phyloP scores from a whole-genome alignment of 2,888 invertebrate genomes.

The Zootermopsis nevadensis region DNA sequence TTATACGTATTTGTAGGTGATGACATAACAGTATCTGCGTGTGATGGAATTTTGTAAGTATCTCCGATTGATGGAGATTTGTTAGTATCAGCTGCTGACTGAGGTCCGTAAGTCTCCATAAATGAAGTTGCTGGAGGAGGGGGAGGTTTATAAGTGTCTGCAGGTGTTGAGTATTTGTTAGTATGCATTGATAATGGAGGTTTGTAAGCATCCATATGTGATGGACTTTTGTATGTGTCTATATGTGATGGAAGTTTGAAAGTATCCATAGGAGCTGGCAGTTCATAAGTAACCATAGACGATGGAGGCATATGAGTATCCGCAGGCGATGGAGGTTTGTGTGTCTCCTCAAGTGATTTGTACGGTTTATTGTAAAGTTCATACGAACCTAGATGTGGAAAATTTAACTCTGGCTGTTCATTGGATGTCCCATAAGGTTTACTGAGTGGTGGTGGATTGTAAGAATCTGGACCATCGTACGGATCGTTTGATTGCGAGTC shows the following conservation, averaged over 20 bases:
- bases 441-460: not conserved
- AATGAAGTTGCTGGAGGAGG: not conserved
- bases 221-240: not conserved
- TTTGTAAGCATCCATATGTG: not conserved
- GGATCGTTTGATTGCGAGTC: not conserved
- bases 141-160: not conserved
- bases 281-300: not conserved
- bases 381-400: too few relatives aligned
- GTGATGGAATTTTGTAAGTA: not conserved
- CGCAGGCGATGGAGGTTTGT: not conserved
- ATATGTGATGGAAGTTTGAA: not conserved
- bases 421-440: too few relatives aligned
- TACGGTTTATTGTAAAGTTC: too few relatives aligned
- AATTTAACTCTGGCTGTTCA: too few relatives aligned
- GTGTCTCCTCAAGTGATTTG: not conserved
- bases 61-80: not conserved
- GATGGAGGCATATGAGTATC: not conserved
- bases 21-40: too few relatives aligned
- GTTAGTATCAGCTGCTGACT: not conserved
- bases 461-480: slow-evolving; percentile 6
- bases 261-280: not conserved
- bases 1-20: too few relatives aligned
- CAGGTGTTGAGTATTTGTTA: not conserved
- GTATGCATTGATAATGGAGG: not conserved
- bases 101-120: not conserved